phyloP scores from a whole-genome alignment of 2,888 invertebrate genomes.

The Mimachlamys varia region DNA sequence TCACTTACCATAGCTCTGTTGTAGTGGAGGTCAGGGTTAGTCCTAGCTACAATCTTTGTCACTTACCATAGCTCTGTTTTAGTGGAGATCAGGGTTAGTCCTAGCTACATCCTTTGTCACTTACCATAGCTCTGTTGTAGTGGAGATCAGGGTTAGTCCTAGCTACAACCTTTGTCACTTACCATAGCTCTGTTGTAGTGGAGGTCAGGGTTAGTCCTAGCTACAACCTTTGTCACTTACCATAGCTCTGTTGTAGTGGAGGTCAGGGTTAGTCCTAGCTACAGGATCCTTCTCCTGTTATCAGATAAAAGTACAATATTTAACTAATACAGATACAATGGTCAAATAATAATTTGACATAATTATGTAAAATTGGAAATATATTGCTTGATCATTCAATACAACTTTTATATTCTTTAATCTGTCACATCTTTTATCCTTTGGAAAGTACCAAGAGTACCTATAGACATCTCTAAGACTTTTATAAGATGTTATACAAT shows the following conservation, averaged over 20 bases:
- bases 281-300: slow-evolving; percentile 87
- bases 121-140: slow-evolving; percentile 92
- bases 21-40: slow-evolving; percentile 91
- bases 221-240: slow-evolving; percentile 88
- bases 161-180: slow-evolving; percentile 86
- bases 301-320: background rate
- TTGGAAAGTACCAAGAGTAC: background rate
- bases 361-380: background rate
- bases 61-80: slow-evolving; percentile 92
- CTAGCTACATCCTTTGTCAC: slow-evolving; percentile 86
- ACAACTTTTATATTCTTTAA: background rate
- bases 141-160: slow-evolving; percentile 90
- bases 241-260: slow-evolving; percentile 92
- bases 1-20: slow-evolving; percentile 91
- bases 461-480: background rate
- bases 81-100: slow-evolving; percentile 91
- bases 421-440: background rate
- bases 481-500: no score
- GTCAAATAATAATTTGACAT: background rate
- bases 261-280: slow-evolving; percentile 89
- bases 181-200: slow-evolving; percentile 93
- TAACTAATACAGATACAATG: background rate
- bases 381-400: background rate
- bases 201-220: slow-evolving; percentile 89
- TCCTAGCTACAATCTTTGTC: slow-evolving; percentile 86